Evolutionary conservation across 2,888 invertebrate genomes (phyloP).

Genomic region (Patella caerulea): DNA sequence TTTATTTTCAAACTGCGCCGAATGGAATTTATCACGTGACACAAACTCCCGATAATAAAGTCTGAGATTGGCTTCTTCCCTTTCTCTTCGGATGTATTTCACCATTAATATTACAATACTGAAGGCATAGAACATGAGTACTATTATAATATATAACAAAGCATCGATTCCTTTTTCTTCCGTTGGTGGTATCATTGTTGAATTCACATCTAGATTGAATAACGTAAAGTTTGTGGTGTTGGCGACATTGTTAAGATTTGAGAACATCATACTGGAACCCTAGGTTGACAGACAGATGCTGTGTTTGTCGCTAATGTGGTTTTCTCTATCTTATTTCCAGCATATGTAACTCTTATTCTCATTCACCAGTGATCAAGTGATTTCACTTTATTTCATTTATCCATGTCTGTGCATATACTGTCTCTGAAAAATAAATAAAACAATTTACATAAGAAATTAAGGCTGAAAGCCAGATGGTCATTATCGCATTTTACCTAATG

Average conservation of each 20-base stretch:
- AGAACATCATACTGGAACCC: not conserved
- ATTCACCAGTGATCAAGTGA: too few relatives aligned
- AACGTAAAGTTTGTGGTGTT: not conserved
- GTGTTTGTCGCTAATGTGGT: not conserved
- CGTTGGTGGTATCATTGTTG: not conserved
- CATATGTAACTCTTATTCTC: slow-evolving; percentile 6
- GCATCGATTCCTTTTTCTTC: slow-evolving; percentile 38
- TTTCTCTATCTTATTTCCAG: slow-evolving; percentile 13
- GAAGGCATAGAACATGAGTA: slow-evolving; percentile 51
- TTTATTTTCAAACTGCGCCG: slow-evolving; percentile 45
- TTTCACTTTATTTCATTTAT: too few relatives aligned
- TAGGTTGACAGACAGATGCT: not conserved
- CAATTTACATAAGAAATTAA: too few relatives aligned
- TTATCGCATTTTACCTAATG: too few relatives aligned
- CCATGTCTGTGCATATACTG: too few relatives aligned
- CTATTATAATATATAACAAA: slow-evolving; percentile 51
- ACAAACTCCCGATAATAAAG: slow-evolving; percentile 50
- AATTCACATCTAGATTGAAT: slow-evolving; percentile 7
- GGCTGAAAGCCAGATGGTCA: too few relatives aligned
- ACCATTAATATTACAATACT: slow-evolving; percentile 54
- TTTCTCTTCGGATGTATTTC: slow-evolving; percentile 51
- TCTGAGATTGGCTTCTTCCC: slow-evolving; percentile 47
- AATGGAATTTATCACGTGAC: slow-evolving; percentile 45
- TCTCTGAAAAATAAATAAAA: too few relatives aligned
- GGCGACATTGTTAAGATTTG: not conserved